Evolutionary conservation across 2,888 invertebrate genomes (phyloP), one percentile per base, ranked within the genome.

Genomic region (Acrobasis consociella): DNA sequence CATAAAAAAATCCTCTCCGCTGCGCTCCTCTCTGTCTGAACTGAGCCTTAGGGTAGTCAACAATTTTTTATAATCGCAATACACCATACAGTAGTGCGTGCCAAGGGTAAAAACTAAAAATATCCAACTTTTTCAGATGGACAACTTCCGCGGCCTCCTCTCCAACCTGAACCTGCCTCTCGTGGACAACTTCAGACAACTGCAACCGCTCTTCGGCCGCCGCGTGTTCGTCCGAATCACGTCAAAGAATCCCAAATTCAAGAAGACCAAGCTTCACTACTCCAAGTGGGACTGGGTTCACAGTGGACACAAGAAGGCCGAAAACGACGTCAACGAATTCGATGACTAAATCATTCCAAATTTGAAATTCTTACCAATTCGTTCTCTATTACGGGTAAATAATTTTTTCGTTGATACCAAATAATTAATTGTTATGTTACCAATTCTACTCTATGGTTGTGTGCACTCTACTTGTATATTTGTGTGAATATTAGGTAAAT

Each of bases 161-260:
- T 94, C 94, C 71, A 94, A 94, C 69, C 89, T 94, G 73, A 94
- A 94, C 75, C 91, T 94, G 31, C 89, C 91, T n/a, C 88, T 96
- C 8, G 95, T 94, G 9, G 95, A 96, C 84, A 96, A 96, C 90
- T 96, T 93, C 83, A 93, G 96, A 65, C 90, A 90, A 69, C 82
- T 95, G 8, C 96, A 96, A 75, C 94, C 94, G 0, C 86, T 96
- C n/a, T 95, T 95, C 69, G 94, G 94, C 49, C 93, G 96, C 52
- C 92, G 95, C 53, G 91, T 96, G 59, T 96, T 95, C 76, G 94
- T 95, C 37, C 91, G 96, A 61, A 93, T 94, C 72, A 93, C 94
- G 1, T 91, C 92, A 5, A 93, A 93, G 75, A 92, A 91, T 56
- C 91, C 93, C 52, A 93, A 93, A 67, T 94, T 94, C 81, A 93